A percentile compares a stretch with the other conserved stretches of the same genome.
Evolutionary conservation across 1,140 invertebrate genomes (phyloP).

Genomic region (Drosophila obscura): DNA sequence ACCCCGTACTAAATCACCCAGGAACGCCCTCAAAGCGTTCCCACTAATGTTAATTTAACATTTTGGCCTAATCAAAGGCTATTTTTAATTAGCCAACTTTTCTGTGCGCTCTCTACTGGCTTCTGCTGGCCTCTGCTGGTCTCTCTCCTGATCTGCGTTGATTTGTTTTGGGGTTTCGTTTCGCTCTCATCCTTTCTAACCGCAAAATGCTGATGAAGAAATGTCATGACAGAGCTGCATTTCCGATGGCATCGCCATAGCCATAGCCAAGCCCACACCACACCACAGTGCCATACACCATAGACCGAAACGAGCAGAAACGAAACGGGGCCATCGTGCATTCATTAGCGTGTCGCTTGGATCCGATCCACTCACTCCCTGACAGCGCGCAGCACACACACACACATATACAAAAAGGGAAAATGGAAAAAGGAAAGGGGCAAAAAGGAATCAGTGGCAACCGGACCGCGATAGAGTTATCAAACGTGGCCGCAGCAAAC

Average conservation of each 20-base stretch:
- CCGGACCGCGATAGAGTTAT: slow-evolving; percentile 76
- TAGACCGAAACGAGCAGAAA: neutral
- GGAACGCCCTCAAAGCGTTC: slow-evolving; percentile 3
- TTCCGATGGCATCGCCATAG: slow-evolving; percentile 35
- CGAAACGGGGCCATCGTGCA: slow-evolving; percentile 55
- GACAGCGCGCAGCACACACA: slow-evolving; percentile 2
- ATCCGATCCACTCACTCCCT: slow-evolving; percentile 8
- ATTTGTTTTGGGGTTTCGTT: slow-evolving; percentile 10
- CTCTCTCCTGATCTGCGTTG: slow-evolving; percentile 37
- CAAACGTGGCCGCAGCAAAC: slow-evolving; percentile 68
- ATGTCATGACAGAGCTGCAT: slow-evolving; percentile 76
- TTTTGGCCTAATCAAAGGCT: slow-evolving; percentile 73
- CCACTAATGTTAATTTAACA: slow-evolving; percentile 46
- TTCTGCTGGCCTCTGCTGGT: slow-evolving; percentile 25
- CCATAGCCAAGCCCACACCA: neutral
- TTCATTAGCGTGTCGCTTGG: slow-evolving; percentile 55
- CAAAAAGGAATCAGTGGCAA: slow-evolving; percentile 56
- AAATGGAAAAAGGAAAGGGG: slow-evolving; percentile 21
- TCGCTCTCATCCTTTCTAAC: slow-evolving; percentile 15
- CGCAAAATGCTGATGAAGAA: slow-evolving; percentile 72
- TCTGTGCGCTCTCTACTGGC: slow-evolving; percentile 16
- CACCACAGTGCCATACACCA: neutral
- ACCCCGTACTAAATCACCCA: neutral
- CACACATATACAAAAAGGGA: slow-evolving; percentile 2
- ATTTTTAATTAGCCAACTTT: slow-evolving; percentile 69